phyloP scores from a whole-genome alignment of 2,888 invertebrate species.

The Pseudoips prasinana region DNA sequence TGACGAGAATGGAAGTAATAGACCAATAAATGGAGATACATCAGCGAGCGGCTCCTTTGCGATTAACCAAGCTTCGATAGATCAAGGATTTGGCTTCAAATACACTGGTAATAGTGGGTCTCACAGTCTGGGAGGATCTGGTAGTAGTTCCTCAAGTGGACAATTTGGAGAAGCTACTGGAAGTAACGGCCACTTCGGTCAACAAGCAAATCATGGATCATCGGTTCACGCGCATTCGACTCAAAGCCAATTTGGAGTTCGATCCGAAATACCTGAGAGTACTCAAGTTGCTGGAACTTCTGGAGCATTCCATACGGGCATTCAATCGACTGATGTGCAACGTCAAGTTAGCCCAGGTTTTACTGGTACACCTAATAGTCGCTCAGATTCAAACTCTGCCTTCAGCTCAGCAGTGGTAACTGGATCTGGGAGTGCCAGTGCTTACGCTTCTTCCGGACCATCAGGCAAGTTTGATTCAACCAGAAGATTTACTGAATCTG shows the following conservation, averaged over 20 bases:
- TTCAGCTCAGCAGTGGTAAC: constrained; percentile 16
- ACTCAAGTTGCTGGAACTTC: constrained; percentile 1
- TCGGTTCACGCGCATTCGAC: constrained; percentile 10
- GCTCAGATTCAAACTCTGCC: constrained; percentile 8
- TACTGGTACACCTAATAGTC: background rate
- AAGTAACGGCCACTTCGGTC: constrained; percentile 1
- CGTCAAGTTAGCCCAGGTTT: background rate
- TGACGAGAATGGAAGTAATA: constrained; percentile 48
- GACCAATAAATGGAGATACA: constrained; percentile 48
- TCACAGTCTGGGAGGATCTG: too few relatives aligned
- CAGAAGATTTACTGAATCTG: constrained; percentile 1
- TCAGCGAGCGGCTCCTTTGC: constrained; percentile 51
- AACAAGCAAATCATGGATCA: background rate
- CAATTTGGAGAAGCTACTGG: constrained; percentile 7
- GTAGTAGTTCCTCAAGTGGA: constrained; percentile 2
- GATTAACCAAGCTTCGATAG: too few relatives aligned
- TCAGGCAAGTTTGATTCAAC: background rate
- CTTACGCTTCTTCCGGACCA: constrained; percentile 26
- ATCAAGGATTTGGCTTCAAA: constrained; percentile 1
- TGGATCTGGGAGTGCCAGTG: constrained; percentile 24
- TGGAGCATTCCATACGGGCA: background rate
- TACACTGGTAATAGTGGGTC: too few relatives aligned
- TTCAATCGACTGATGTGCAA: background rate
- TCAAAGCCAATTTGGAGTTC: constrained; percentile 19
- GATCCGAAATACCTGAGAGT: constrained; percentile 18